Base-by-base conservation (phyloP, 2,113 vertebrate genomes). In the Trinectes maculatus region DNA sequence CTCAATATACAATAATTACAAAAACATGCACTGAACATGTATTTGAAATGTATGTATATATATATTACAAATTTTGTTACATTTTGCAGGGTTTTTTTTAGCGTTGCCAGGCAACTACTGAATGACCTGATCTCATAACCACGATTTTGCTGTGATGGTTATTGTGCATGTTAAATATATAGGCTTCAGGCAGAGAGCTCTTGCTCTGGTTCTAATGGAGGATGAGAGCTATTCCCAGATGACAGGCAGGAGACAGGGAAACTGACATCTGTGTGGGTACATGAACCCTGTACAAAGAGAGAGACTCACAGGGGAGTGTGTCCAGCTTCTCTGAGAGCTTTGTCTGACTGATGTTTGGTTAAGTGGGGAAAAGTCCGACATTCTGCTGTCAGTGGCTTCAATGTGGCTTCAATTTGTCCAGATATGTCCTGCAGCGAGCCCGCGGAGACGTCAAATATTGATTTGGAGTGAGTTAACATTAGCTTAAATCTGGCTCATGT, bases 61-160 rank as follows among this genome's bases (percentile, higher is more conserved):
- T n/a, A n/a, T n/a, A n/a, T n/a, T n/a, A n/a, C n/a, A n/a, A n/a
- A n/a, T n/a, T n/a, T n/a, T n/a, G n/a, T n/a, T n/a, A n/a, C n/a
- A n/a, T n/a, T n/a, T n/a, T n/a, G n/a, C n/a, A n/a, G n/a, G n/a
- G n/a, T n/a, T n/a, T n/a, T n/a, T n/a, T n/a, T n/a, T 18, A 16
- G n/a, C 18, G 48, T 31, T 51, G 25, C 48, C 31, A 51, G 48
- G 48, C 26, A 51, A 51, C 48, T 31, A 51, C 8, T 51, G 26
- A 51, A 29, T 8, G 26, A 28, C 48, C 16, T 18, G 26, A 29
- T 16, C 47, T 29, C 8, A 4, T 51, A 8, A 51, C 26, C 16
- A 1, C 10, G 5, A 28, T 49, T 49, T 28, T 29, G 25, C 19
- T n/a, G 5, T 28, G 47, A 49, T 25, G 16, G 47, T 5, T 48